These are phyloP conservation scores for Bugula neritina DNA, from an alignment of 2,888 invertebrate genomes.

Conservation along the genomic window DNA sequence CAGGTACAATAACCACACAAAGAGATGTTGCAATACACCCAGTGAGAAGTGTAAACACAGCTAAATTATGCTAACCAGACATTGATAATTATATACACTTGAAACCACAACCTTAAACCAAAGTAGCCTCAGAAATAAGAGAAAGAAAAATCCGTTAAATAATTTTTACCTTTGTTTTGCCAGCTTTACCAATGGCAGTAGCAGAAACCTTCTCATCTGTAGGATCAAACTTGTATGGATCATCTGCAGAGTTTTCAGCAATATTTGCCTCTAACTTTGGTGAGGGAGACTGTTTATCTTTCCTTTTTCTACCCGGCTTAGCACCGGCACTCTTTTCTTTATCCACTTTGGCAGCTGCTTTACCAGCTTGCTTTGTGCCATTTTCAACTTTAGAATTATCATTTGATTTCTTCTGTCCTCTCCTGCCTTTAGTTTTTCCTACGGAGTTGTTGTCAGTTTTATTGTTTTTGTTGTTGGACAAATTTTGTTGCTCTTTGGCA, in stretches of 20 bases:
- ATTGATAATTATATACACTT: too few species aligned
- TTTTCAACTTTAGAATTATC: background rate
- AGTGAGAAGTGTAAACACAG: too few species aligned
- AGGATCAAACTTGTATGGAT: conserved; percentile 20
- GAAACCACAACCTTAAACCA: too few species aligned
- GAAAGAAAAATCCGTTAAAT: too few species aligned
- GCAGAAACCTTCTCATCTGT: conserved; percentile 5
- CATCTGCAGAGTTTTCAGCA: background rate
- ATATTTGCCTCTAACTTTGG: background rate
- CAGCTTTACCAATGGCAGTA: background rate
- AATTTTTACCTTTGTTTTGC: conserved; percentile 9
- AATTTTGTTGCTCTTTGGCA: background rate
- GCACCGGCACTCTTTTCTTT: background rate
- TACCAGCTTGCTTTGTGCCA: background rate
- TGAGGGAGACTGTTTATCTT: conserved; percentile 11
- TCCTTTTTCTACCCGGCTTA: conserved; percentile 22
- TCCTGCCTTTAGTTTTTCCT: conserved; percentile 4
- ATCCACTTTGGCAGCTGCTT: background rate
- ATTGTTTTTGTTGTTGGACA: background rate
- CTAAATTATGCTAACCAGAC: too few species aligned
- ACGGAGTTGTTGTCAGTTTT: background rate
- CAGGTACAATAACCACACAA: too few species aligned
- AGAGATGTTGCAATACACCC: too few species aligned
- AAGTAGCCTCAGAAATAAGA: too few species aligned
- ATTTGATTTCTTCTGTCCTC: conserved; percentile 16